Base-by-base conservation (phyloP, 2,888 invertebrate genomes). In the Drosophila kanekoi region DNA sequence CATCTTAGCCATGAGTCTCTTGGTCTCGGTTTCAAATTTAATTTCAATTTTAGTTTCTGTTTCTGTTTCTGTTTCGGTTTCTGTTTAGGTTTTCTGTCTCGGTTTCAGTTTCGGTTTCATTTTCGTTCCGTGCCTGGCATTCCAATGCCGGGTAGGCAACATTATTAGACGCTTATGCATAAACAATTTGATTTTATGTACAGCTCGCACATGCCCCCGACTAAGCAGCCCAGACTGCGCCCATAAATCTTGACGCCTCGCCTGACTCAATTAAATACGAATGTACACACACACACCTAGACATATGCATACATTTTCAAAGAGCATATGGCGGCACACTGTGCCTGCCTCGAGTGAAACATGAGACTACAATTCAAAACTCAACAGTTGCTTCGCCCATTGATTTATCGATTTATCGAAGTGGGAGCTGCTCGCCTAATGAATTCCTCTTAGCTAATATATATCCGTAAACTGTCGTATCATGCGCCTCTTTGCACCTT, bases 101-200 rank as follows among this genome's bases (percentile, higher is more conserved):
- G 40, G 52, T 32, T 59, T 51, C 48, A 4, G 53, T 69, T 70
- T 71, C 20, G 10, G 18, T 60, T 69, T 65, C 63, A 51, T 52
- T 59, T 43, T 70, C 58, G 54, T 58, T 77, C 66, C 77, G 83
- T 85, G 86, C 77, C 51, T 37, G 64, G 66, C 77, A 86, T 77
- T 83, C 77, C 78, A 77, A 83, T 62, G 78, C 60, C 63, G 58
- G 53, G 49, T 51, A 33, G 49, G 59, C 79, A 58, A 35, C 71
- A 72, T 70, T 70, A 77, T 72, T 77, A 37, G 61, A 44, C 54
- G 57, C 58, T 75, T 85, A 58, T 86, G 83, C 86, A 80, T 83
- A 80, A 86, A 64, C 70, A 73, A 77, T 70, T 70, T 61, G 68
- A 83, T 65, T 80, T 86, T 73, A 70, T 83, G 81, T 65, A 76